These are phyloP conservation scores for Amblyjoppa fuscipennis DNA, from an alignment of 2,888 invertebrate species.

Conservation along the genomic window DNA sequence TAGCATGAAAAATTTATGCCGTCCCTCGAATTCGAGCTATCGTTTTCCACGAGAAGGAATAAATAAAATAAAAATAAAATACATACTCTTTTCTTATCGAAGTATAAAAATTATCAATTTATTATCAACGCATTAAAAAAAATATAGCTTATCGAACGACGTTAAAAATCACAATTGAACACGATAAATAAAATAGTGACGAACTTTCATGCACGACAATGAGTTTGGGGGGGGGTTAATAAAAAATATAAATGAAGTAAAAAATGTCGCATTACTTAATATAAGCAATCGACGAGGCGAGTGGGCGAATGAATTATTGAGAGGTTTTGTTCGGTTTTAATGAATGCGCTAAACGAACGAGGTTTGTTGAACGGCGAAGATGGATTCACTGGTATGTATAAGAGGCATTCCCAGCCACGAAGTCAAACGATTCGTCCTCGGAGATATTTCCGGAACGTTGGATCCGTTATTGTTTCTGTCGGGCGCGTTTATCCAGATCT, in stretches of 20 bases:
- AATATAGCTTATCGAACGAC: neutral
- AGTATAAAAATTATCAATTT: conserved; percentile 24
- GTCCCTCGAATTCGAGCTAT: neutral
- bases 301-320: neutral
- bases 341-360: conserved; percentile 67
- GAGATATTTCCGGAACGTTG: neutral
- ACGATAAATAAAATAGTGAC: neutral
- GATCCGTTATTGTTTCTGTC: conserved; percentile 59
- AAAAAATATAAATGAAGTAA: neutral
- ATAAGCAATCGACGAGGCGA: conserved; percentile 41
- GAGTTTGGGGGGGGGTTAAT: neutral
- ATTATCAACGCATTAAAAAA: conserved; percentile 19
- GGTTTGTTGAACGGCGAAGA: conserved; percentile 71
- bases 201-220: neutral
- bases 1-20: neutral
- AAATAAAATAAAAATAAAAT: neutral
- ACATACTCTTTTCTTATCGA: neutral
- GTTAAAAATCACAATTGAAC: neutral
- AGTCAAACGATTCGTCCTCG: conserved; percentile 54
- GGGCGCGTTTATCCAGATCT: conserved; percentile 23
- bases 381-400: conserved; percentile 62
- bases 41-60: neutral
- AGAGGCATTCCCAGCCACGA: conserved; percentile 70
- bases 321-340: neutral
- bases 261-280: conserved; percentile 53